A percentile compares a stretch with the other conserved stretches of the same genome.
Evolutionary conservation across 2,797 vertebrate species (phyloP).

Genomic region (Hybognathus amarus): DNA sequence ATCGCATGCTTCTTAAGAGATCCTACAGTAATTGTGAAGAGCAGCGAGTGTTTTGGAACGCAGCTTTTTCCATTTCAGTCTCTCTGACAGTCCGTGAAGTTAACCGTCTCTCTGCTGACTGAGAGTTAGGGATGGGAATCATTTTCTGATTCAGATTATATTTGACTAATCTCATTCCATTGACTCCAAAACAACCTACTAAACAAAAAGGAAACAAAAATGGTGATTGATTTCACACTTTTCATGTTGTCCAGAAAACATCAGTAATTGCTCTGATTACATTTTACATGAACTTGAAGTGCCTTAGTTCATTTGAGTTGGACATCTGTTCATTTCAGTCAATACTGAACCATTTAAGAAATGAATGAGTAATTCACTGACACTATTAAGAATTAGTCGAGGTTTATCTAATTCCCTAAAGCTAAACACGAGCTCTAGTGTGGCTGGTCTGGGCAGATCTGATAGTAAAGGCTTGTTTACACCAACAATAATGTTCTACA

Average conservation of each 20-base stretch:
- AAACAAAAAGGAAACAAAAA: background rate
- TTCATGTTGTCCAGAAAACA: background rate
- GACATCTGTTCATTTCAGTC: background rate
- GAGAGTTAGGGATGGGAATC: background rate
- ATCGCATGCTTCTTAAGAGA: background rate
- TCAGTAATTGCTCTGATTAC: background rate
- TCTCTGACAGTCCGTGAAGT: constrained; percentile 35
- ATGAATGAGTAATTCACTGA: background rate
- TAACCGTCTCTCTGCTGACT: constrained; percentile 60
- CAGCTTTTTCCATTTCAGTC: constrained; percentile 44
- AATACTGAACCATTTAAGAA: background rate
- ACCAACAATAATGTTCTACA: background rate
- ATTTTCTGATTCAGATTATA: background rate
- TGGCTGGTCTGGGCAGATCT: background rate
- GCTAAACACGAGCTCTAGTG: background rate
- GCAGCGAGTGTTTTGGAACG: constrained; percentile 49
- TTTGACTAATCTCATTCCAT: background rate
- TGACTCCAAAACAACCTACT: background rate
- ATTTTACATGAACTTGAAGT: too few relatives aligned
- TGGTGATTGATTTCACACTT: too few relatives aligned
- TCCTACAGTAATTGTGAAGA: background rate
- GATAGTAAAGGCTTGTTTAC: background rate
- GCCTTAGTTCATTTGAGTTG: background rate
- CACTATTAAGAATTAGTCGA: background rate
- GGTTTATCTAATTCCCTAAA: background rate